Base-by-base conservation (phyloP, 2,113 vertebrate species). In the Cryptotis parvus region DNA sequence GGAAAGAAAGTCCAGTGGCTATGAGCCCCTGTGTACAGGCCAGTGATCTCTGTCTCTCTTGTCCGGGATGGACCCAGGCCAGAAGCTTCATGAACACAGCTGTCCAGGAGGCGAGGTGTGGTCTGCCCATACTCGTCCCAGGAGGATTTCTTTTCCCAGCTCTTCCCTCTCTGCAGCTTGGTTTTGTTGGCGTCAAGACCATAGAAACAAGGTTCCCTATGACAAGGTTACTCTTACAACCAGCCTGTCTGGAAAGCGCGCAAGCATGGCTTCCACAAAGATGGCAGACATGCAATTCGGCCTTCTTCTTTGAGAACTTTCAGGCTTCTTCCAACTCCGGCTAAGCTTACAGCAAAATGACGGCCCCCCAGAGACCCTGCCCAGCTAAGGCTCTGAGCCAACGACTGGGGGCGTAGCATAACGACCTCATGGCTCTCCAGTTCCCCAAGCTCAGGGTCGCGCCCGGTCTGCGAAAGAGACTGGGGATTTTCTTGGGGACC, bases 171-270 rank as follows among this genome's bases (percentile, higher is more conserved):
- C 80, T 4, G 77, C 81, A 89, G 79, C 52, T 0, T 63, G 39
- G 80, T n/a, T 80, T 55, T 85, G 68, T 74, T n/a, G n/a, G 65
- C 1, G 24, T 84, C 80, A 49, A 52, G 61, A 91, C 63, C 74
- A 24, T 10, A 39, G 49, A 73, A 63, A 39, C 78, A 12, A 37
- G 65, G 15, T 35, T 84, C 75, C n/a, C 15, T 41, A 4, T 78
- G 43, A 70, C 72, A 58, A n/a, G 82, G 65, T 1, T 29, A 65
- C 61, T 73, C 61, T 15, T 3, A 9, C 1, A 16, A 84, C 90
- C 80, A 31, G 41, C 33, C 26, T 11, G 78, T 88, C 45, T 66
- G 26, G 55, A 75, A n/a, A 26, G 14, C 14, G 45, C 1, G 66
- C 65, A 70, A 26, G 29, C n/a, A 6, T 16, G 63, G 14, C 3